Evolutionary conservation across 2,113 vertebrate species (phyloP).

Genomic region (Tragelaphus buxtoni): DNA sequence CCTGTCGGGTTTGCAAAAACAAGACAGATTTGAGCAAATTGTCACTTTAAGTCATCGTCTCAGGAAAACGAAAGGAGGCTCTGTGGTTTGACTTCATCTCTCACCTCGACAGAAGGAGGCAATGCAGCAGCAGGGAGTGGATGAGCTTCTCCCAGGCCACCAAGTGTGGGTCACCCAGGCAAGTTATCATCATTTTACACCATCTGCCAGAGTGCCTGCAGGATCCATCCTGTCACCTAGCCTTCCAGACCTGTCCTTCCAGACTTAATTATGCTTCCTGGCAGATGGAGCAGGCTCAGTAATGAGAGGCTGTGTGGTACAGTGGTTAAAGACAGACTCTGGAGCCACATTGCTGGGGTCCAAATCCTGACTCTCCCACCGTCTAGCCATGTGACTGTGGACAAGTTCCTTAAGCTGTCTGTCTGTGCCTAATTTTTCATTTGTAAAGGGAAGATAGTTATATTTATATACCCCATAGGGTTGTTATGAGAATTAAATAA

Average conservation of each 20-base stretch:
- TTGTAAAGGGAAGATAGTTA: background rate
- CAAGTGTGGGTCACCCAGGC: background rate
- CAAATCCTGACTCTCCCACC: background rate
- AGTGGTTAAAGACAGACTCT: background rate
- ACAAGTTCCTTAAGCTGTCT: background rate
- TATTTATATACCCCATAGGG: background rate
- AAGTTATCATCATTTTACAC: background rate
- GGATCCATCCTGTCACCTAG: background rate
- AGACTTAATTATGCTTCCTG: background rate
- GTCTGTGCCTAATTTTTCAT: background rate
- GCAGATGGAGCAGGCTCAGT: background rate
- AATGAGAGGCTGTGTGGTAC: background rate
- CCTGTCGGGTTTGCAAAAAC: background rate
- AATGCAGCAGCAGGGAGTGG: background rate
- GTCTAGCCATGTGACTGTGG: background rate
- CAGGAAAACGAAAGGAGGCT: background rate
- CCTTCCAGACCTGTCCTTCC: slow-evolving; percentile 1
- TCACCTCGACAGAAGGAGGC: background rate
- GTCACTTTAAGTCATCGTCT: background rate
- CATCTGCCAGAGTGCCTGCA: background rate
- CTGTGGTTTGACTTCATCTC: background rate
- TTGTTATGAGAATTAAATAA: background rate
- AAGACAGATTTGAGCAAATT: background rate
- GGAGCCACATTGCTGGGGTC: background rate
- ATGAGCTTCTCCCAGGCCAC: background rate